Percentiles rank a stretch among this genome's conserved stretches.
Conservation (phyloP, 2,888 invertebrate species). For the Orthonevra nobilis region DNA sequence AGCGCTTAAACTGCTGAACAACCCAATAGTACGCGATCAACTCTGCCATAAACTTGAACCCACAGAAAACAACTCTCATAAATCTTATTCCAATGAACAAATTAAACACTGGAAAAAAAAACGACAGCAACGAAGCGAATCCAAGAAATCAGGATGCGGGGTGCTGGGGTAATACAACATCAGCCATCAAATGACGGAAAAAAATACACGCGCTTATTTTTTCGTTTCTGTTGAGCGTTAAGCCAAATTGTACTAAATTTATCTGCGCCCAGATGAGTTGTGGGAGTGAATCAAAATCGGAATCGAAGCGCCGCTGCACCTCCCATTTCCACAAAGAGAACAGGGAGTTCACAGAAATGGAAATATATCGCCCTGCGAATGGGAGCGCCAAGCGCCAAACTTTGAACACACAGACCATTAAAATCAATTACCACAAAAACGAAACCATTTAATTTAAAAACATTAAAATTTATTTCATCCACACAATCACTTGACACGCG, state of each 20-base stretch:
- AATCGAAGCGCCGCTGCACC: constrained; percentile 65
- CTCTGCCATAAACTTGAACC: constrained; percentile 70
- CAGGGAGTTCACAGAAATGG: constrained; percentile 45
- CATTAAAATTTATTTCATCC: constrained; percentile 72
- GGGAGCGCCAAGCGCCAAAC: constrained; percentile 70
- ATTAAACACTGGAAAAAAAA: constrained; percentile 60
- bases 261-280: constrained; percentile 69
- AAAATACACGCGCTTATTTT: constrained; percentile 48
- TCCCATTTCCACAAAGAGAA: constrained; percentile 39
- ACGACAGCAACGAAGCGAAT: constrained; percentile 41
- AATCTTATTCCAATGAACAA: constrained; percentile 68
- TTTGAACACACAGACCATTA: constrained; percentile 72
- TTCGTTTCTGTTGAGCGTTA: constrained; percentile 51
- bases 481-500: constrained; percentile 73
- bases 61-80: constrained; percentile 68
- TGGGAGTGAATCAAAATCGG: constrained; percentile 69
- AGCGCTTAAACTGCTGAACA: constrained; percentile 51
- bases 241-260: constrained; percentile 70
- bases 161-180: constrained; percentile 39
- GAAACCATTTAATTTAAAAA: constrained; percentile 73
- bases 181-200: constrained; percentile 68
- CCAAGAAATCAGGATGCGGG: constrained; percentile 11
- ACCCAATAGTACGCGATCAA: constrained; percentile 60
- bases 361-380: constrained; percentile 61
- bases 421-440: constrained; percentile 73